Evolutionary conservation across 2,113 vertebrate genomes (phyloP), one percentile per base, ranked within the genome.

Genomic region (Silurus asotus): DNA sequence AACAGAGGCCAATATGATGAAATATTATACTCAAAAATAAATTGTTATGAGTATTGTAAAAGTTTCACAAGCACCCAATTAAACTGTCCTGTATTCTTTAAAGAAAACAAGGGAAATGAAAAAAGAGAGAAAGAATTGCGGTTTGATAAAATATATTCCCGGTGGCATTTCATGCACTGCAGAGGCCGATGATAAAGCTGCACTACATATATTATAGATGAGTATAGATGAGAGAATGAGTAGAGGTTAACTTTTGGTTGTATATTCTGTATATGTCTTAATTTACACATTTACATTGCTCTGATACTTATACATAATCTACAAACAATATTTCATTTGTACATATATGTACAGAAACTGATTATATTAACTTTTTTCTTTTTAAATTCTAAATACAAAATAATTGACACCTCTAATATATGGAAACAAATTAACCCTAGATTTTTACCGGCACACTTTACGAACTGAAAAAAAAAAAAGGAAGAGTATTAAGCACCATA

Each of bases 161-260:
- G 53, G 65, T 62, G 84, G 61, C 84, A 69, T 88, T 83, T 62
- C 49, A 45, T 61, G 28, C 69, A 53, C 65, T 80, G 69, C 69
- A 25, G 64, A 20, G 45, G 48, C 62, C 74, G 17, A 83, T 20
- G 79, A 77, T 82, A 76, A 14, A 83, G 59, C 48, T 56, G 49
- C 25, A 56, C 61, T 88, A 76, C 84, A 88, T 83, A 62, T 77
- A 82, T 28, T 75, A 88, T 67, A 79, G 59, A 84, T 80, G 58
- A 64, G 9, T 51, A 85, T 69, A 55, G 20, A 70, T 75, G 59
- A 51, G 11, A 49, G 48, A 74, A 49, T 49, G 48, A 45, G 45
- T 9, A 74, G 45, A 81, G 48, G 11, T 23, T 59, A 74, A 67
- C 65, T 58, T 69, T 61, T 69, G 61, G 20, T 23, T 70, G n/a